A percentile compares a stretch with the other conserved stretches of the same genome.
Conservation (phyloP, 2,797 vertebrate genomes). For the Phyllotis vaccarum region DNA sequence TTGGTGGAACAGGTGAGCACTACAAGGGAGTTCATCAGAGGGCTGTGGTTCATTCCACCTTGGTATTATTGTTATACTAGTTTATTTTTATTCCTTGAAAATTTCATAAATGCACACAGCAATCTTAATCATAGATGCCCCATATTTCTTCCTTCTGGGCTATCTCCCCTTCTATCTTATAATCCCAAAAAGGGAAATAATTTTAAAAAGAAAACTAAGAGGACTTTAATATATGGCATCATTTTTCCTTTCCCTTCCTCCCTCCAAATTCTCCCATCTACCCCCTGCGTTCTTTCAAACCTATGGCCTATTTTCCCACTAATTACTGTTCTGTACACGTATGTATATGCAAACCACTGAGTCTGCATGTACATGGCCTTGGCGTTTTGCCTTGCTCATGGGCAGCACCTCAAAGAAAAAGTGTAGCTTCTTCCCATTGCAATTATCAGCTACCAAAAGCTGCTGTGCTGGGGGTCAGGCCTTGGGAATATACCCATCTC, state of each 20-base stretch:
- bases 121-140: neutral
- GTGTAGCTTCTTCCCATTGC: neutral
- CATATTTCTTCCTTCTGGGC: neutral
- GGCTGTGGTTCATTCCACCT: neutral
- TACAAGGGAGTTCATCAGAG: neutral
- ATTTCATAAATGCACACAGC: neutral
- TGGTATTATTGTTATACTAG: neutral
- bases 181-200: neutral
- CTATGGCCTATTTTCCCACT: neutral
- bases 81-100: neutral
- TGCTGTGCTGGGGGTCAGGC: neutral
- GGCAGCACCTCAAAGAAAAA: neutral
- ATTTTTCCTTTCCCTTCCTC: neutral
- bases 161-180: neutral
- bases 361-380: neutral
- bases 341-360: neutral
- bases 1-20: neutral
- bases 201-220: neutral
- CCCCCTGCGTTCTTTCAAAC: neutral
- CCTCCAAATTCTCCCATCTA: neutral
- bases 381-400: neutral
- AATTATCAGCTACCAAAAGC: neutral
- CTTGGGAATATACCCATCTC: neutral
- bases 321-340: neutral
- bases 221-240: neutral